Evolutionary conservation across 2,888 invertebrate genomes (phyloP), one percentile per base, ranked within the genome.

Genomic region (Meta bourneti): DNA sequence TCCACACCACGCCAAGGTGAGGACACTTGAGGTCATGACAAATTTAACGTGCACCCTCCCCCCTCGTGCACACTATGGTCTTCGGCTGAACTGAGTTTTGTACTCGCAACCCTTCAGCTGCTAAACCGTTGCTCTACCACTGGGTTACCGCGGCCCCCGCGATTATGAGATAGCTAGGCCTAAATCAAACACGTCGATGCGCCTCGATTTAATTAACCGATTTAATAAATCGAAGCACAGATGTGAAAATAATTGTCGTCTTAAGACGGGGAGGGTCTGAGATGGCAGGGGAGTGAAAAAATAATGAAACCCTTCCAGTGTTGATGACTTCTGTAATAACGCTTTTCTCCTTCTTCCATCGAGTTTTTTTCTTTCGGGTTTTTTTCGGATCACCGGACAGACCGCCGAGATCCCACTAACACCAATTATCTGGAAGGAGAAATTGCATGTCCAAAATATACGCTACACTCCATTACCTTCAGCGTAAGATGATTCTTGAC

Each of bases 401-500:
- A 19, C 77, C 54, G 72, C 69, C 54, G 20, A 52, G 54, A 83
- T 83, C 52, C 82, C 78, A 71, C 78, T 79, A 79, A 71, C 84
- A 84, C 78, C 89, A 79, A 84, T 90, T 90, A 90, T 79, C 77
- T 72, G 49, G 77, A 69, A 77, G 70, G 49, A 78, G 72, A 83
- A 79, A 84, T 84, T 78, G 77, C 70, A 81, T 69, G 75, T 61
- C 78, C 72, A 51, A 81, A 51, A 90, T 52, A 90, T 90, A 82
- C 70, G 84, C 85, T 75, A 90, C 85, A 90, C 85, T 70, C 75
- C 90, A 90, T 90, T 90, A 90, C 81, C 90, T 82, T 85, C 81
- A n/a, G 74, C 54, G n/a, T 71, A 86, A 89, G 82, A 86, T 74
- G 80, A 72, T 74, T 51, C 49, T 86, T 16, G 70, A 78, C 78